A percentile compares a stretch with the other conserved stretches of the same genome.
Conservation (phyloP, 92 coral and sea anemone genomes). For the Metridium senile region DNA sequence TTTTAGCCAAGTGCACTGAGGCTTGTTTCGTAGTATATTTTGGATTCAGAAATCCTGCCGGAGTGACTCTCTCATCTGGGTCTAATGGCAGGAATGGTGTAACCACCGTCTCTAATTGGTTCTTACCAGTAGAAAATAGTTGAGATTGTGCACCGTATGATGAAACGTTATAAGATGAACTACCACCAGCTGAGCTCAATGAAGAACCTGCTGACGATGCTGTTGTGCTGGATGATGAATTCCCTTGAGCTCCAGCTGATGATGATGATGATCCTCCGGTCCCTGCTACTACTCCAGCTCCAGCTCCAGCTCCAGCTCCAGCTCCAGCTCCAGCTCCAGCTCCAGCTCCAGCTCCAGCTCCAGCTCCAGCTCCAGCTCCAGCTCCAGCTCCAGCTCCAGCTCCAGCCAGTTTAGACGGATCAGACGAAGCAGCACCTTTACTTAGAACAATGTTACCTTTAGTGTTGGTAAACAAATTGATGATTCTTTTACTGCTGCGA, state of each 20-base stretch:
- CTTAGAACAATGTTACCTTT: not conserved
- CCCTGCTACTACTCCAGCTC: not conserved
- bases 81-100: not conserved
- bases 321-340: too few relatives aligned
- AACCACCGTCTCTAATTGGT: not conserved
- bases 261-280: not conserved
- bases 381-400: not conserved
- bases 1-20: not conserved
- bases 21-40: not conserved
- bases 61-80: not conserved
- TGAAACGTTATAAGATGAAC: not conserved
- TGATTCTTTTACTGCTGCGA: not conserved
- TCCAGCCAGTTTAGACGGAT: not conserved
- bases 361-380: too few relatives aligned
- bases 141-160: not conserved
- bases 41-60: constrained; percentile 4
- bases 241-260: not conserved
- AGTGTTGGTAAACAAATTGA: constrained; percentile 8
- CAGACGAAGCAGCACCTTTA: constrained; percentile 2
- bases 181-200: not conserved
- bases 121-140: not conserved
- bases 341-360: too few relatives aligned
- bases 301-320: too few relatives aligned
- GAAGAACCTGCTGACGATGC: not conserved
- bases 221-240: not conserved